Base-by-base conservation (phyloP, 1,140 invertebrate species). In the Scaptodrosophila lebanonensis region DNA sequence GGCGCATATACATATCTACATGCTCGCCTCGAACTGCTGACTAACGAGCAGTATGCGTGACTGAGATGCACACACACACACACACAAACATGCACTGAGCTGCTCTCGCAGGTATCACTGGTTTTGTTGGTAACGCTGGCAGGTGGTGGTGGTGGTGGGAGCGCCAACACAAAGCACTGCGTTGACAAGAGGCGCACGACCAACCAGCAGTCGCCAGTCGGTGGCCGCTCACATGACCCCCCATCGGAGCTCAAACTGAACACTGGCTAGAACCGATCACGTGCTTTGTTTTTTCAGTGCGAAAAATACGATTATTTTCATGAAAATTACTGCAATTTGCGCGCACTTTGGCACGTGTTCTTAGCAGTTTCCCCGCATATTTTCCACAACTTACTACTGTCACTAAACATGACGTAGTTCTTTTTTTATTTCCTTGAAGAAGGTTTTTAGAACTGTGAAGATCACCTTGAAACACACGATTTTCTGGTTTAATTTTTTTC, bases 391-490 rank as follows among this genome's bases (percentile, higher is more conserved):
- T n/a, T n/a, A n/a, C n/a, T n/a, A n/a, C n/a, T n/a, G n/a, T n/a
- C n/a, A n/a, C n/a, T n/a, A n/a, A n/a, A n/a, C n/a, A n/a, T n/a
- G n/a, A n/a, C n/a, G n/a, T n/a, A n/a, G n/a, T n/a, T n/a, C n/a
- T n/a, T n/a, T n/a, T n/a, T n/a, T n/a, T n/a, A n/a, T n/a, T n/a
- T n/a, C n/a, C n/a, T n/a, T n/a, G n/a, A n/a, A n/a, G n/a, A n/a
- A n/a, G n/a, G n/a, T n/a, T n/a, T 50, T 29, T 40, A 16, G 16
- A 16, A 20, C 29, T n/a, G n/a, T 43, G 16, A 43, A 51, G 59
- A 77, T 68, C 69, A 53, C 73, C 73, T 82, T 82, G 73, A 82
- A 66, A n/a, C 25, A n/a, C 8, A 40, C n/a, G n/a, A n/a, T n/a
- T n/a, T n/a, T n/a, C n/a, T n/a, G n/a, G n/a, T n/a, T n/a, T n/a